phyloP scores from a whole-genome alignment of 2,113 vertebrate genomes.

The Podocnemis expansa region DNA sequence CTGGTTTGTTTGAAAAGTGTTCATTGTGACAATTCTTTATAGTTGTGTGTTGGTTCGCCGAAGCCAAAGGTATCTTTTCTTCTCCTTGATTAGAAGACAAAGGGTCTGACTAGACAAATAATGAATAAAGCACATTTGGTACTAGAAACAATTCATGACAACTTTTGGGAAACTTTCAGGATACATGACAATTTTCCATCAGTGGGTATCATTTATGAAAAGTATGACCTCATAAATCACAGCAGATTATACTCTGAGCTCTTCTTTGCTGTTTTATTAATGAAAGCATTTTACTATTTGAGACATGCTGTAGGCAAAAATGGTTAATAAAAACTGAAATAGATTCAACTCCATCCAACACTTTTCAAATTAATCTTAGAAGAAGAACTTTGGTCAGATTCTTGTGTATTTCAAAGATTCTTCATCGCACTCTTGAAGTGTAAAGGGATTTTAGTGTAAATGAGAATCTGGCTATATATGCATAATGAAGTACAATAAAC shows the following conservation, averaged over 20 bases:
- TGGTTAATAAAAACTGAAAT: background rate
- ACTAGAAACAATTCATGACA: background rate
- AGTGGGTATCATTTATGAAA: background rate
- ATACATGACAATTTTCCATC: background rate
- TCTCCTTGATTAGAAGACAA: background rate
- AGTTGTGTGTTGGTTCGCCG: background rate
- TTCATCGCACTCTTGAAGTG: background rate
- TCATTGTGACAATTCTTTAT: background rate
- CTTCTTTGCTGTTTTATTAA: background rate
- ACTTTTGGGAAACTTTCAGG: background rate
- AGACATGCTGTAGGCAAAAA: background rate
- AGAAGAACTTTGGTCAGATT: background rate
- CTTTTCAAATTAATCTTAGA: background rate
- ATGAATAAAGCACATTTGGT: background rate
- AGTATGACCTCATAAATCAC: background rate
- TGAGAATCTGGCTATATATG: conserved; percentile 43
- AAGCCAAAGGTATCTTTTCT: background rate
- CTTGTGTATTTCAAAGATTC: background rate
- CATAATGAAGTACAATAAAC: conserved; percentile 10
- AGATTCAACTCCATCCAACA: background rate
- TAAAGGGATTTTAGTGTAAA: background rate
- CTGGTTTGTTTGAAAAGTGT: background rate
- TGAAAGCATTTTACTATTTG: background rate
- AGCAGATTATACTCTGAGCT: background rate
- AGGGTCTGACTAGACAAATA: background rate